Conservation (phyloP, 2,888 invertebrate genomes). For the Embidobia sp. region DNA sequence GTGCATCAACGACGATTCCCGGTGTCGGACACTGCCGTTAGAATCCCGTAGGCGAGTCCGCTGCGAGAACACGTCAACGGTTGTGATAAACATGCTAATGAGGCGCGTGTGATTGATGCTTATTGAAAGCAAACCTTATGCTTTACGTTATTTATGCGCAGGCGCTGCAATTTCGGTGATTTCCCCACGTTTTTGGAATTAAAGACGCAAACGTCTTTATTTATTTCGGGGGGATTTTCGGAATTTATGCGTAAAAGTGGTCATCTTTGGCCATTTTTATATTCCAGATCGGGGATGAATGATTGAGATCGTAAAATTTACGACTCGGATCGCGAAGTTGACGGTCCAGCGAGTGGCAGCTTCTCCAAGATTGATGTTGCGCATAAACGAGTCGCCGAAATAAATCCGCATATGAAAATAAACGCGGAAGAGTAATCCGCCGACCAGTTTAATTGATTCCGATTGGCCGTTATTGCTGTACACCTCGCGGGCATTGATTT, state of each 20-base stretch:
- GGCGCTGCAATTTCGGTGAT: constrained; percentile 23
- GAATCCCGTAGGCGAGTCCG: constrained; percentile 50
- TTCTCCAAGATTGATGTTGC: constrained; percentile 14
- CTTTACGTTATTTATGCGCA: constrained; percentile 37
- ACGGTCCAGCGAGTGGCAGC: background rate
- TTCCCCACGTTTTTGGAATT: constrained; percentile 8
- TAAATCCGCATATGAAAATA: background rate
- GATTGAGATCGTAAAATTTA: constrained; percentile 5
- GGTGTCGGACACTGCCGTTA: constrained; percentile 42
- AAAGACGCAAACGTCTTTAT: constrained; percentile 3
- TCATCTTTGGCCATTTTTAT: constrained; percentile 7
- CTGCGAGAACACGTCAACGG: constrained; percentile 55
- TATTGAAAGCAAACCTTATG: constrained; percentile 51
- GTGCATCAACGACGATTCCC: constrained; percentile 38
- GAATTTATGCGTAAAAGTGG: constrained; percentile 5
- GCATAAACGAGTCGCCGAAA: constrained; percentile 20
- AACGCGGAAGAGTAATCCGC: background rate
- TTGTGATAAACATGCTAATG: constrained; percentile 62
- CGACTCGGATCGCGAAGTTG: background rate
- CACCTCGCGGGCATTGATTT: constrained; percentile 12
- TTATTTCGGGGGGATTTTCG: background rate
- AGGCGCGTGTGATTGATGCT: constrained; percentile 57
- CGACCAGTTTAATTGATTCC: constrained; percentile 26
- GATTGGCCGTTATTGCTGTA: constrained; percentile 28
- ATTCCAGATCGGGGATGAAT: background rate